These are phyloP conservation scores for Aramus guarauna DNA, from an alignment of 2,113 vertebrate species.

Conservation along the genomic window DNA sequence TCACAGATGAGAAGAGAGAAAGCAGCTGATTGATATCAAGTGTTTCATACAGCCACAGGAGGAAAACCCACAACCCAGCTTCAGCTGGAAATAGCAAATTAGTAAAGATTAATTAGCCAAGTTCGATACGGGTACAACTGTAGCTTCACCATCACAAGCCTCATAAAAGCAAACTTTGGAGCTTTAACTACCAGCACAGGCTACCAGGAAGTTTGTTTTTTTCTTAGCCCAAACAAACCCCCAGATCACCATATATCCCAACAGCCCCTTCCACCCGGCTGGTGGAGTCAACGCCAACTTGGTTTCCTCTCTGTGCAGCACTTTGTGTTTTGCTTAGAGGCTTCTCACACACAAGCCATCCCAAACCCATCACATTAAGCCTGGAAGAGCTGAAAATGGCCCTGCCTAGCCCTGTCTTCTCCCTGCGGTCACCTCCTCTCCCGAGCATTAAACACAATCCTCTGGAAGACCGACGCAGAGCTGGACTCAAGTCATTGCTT, in stretches of 20 bases:
- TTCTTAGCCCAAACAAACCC: neutral
- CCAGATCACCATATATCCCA: neutral
- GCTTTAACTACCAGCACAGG: neutral
- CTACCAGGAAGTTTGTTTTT: neutral
- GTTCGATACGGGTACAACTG: neutral
- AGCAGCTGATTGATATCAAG: neutral
- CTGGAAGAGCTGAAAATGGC: neutral
- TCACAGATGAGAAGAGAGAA: neutral
- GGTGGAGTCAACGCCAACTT: fast-evolving
- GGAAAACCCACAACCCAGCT: neutral
- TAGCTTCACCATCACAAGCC: neutral
- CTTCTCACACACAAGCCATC: neutral
- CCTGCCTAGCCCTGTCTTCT: neutral
- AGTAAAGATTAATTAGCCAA: neutral
- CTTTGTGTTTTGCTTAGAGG: neutral
- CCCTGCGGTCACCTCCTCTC: fast-evolving
- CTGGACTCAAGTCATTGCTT: neutral
- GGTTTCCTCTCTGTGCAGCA: neutral
- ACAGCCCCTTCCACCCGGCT: neutral
- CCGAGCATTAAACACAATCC: neutral
- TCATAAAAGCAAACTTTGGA: neutral
- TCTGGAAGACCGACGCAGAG: neutral
- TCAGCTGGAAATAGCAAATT: neutral
- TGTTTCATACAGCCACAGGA: neutral
- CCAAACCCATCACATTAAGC: neutral